These are phyloP conservation scores for Chrosomus eos DNA, from an alignment of 2,797 vertebrate genomes.

Conservation along the genomic window DNA sequence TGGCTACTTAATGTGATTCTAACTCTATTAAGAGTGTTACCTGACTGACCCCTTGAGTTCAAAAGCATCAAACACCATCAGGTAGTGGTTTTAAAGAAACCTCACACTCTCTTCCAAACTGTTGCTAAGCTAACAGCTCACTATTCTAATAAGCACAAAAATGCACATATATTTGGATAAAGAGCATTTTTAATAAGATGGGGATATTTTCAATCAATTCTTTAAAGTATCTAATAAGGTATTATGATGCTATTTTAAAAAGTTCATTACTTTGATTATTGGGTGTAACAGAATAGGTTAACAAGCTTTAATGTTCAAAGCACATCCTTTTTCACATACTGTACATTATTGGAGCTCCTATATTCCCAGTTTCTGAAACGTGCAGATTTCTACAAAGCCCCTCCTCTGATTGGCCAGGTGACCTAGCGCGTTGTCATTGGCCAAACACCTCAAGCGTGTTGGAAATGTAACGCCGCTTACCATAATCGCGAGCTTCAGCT, in stretches of 20 bases:
- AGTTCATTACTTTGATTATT: neutral
- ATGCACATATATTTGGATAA: neutral
- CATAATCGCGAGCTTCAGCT: no score
- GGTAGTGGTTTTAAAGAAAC: neutral
- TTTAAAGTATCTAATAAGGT: neutral
- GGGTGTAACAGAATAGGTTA: neutral
- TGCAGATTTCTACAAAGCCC: neutral
- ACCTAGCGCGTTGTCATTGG: no score
- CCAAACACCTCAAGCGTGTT: neutral
- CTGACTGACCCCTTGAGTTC: conserved; percentile 13
- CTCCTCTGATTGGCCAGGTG: no score
- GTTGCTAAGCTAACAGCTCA: neutral
- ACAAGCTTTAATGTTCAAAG: neutral
- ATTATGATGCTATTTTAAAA: neutral
- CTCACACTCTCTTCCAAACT: neutral
- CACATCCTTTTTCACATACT: neutral
- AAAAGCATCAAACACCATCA: neutral
- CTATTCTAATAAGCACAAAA: neutral
- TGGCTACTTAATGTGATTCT: conserved; percentile 7
- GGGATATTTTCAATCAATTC: neutral
- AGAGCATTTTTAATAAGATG: neutral
- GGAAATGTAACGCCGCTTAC: neutral
- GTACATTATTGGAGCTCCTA: neutral
- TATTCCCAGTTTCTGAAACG: neutral
- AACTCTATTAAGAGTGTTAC: conserved; percentile 23